Percentiles rank a stretch among this genome's conserved stretches.
These are phyloP conservation scores for Limnodromus scolopaceus DNA, from an alignment of 2,797 vertebrate genomes.

Conservation along the genomic window DNA sequence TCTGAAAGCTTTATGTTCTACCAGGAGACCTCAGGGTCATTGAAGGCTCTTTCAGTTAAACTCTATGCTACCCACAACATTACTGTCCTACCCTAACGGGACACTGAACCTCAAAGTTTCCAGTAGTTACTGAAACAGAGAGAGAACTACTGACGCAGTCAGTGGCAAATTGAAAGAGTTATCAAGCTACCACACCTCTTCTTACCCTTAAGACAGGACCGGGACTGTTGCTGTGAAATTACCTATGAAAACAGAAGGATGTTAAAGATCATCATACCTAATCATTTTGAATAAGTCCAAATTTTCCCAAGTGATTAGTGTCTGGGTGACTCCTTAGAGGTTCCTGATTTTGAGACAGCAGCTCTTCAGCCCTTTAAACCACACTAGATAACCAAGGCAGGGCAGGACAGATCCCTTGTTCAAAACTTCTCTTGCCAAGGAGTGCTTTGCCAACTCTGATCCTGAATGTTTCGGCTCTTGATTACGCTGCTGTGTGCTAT, in stretches of 20 bases:
- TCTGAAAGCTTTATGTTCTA: neutral
- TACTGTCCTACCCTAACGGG: neutral
- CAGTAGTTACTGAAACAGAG: neutral
- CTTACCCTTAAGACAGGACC: neutral
- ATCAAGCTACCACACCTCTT: neutral
- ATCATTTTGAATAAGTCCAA: neutral
- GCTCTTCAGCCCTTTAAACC: neutral
- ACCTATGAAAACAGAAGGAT: neutral
- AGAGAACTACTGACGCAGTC: neutral
- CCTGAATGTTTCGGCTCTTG: neutral
- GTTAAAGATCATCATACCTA: neutral
- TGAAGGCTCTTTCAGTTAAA: neutral
- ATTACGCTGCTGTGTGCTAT: neutral
- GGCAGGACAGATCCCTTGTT: neutral
- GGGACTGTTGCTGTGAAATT: neutral
- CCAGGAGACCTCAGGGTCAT: neutral
- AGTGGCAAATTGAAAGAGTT: neutral
- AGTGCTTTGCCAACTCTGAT: neutral
- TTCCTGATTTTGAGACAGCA: neutral
- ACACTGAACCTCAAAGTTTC: neutral
- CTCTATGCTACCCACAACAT: neutral
- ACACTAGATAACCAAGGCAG: neutral
- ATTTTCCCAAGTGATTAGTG: neutral
- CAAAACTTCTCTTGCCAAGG: neutral
- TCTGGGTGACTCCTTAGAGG: neutral